Conservation (phyloP, 2,113 vertebrate species). For the Prionailurus bengalensis region DNA sequence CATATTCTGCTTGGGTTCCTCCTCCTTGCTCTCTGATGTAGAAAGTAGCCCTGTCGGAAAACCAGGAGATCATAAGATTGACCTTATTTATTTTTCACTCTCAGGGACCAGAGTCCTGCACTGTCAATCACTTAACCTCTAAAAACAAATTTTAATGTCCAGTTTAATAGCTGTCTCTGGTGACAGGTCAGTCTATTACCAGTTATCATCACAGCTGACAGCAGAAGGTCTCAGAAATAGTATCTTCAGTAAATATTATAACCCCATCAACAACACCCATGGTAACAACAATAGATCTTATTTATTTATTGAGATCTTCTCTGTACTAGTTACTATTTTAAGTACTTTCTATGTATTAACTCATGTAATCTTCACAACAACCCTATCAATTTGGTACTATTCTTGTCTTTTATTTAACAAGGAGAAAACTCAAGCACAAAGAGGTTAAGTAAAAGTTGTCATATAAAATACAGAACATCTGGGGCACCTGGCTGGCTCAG, state of each 20-base stretch:
- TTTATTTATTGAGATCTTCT: neutral
- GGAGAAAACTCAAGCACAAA: conserved; percentile 16
- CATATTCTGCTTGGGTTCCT: neutral
- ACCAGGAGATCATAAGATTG: neutral
- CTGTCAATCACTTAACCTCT: neutral
- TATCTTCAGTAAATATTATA: neutral
- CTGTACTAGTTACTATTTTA: neutral
- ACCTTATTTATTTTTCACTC: neutral
- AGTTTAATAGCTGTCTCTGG: neutral
- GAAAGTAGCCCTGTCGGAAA: neutral
- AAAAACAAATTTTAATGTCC: neutral
- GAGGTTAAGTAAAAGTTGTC: neutral
- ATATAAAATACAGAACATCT: neutral
- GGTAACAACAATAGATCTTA: neutral
- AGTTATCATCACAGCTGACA: neutral
- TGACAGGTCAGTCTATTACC: neutral
- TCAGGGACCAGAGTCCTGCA: neutral
- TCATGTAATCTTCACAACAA: neutral
- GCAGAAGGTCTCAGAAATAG: neutral
- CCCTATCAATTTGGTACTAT: neutral
- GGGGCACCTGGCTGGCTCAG: too few species aligned
- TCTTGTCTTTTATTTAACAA: neutral
- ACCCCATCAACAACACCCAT: neutral
- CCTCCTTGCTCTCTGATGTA: neutral
- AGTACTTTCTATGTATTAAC: neutral